Evolutionary conservation across 2,113 vertebrate species (phyloP), one percentile per base, ranked within the genome.

Genomic region (Halichoerus grypus): DNA sequence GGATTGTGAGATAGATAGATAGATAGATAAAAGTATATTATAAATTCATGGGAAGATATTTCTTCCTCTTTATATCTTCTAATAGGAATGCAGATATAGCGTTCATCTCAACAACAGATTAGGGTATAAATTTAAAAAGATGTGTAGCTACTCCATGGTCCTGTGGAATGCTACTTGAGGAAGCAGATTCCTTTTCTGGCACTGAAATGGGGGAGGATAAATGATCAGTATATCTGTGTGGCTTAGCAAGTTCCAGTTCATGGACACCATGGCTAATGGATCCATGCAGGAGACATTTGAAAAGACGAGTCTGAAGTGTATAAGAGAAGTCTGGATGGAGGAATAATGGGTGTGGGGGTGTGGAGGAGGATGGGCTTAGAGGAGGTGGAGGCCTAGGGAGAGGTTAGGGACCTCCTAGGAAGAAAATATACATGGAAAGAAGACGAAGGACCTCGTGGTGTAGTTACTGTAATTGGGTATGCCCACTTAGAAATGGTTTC

Each of bases 401-500:
- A 95, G 59, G 53, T 88, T 67, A 19, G 42, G 26, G 46, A 79
- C 72, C 49, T 82, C 9, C 12, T 67, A 22, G 82, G 36, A 96
- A 88, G 28, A 82, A 1, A 71, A 33, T 57, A 3, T 63, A 3
- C 80, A n/a, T n/a, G 53, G 46, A 63, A 90, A 55, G 76, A 94
- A 74, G n/a, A 93, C 26, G 26, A 83, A 92, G 36, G 63, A 42
- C 28, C 13, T 95, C 9, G 61, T 51, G 21, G 26, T 61, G 1
- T 72, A 63, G 31, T 77, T 80, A 49, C 14, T 42, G 7, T 55
- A 53, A 67, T 49, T 76, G 42, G 18, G 33, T 57, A n/a, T 74
- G 28, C 61, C 74, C 61, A 67, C 12, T 92, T 82, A 88, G 85
- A 97, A 89, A 61, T 83, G 53, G 39, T 77, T 89, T 95, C 79